phyloP scores from a whole-genome alignment of 2,113 vertebrate species.

The Cochlearius cochlearius region DNA sequence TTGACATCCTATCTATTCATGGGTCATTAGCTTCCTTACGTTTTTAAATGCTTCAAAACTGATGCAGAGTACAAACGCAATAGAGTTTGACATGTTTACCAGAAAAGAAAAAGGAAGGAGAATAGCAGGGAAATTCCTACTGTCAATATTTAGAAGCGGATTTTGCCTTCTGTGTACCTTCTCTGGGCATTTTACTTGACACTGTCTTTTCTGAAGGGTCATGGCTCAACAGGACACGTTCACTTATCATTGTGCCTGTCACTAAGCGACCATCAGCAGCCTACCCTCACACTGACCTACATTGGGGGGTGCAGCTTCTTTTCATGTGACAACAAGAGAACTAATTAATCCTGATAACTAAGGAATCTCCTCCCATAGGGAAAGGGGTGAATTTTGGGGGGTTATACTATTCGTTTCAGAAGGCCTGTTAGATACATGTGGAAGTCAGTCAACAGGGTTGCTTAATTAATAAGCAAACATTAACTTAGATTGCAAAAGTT shows the following conservation, averaged over 20 bases:
- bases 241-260: constrained; percentile 74
- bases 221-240: constrained; percentile 58
- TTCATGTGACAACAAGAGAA: constrained; percentile 68
- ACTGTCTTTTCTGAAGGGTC: constrained; percentile 64
- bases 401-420: background rate
- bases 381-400: background rate
- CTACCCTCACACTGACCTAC: constrained; percentile 74
- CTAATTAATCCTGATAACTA: constrained; percentile 65
- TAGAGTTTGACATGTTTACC: constrained; percentile 47
- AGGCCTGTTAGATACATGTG: constrained; percentile 5
- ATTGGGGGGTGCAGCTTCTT: constrained; percentile 59
- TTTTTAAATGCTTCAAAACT: constrained; percentile 37
- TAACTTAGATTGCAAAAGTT: background rate
- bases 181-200: constrained; percentile 53
- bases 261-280: constrained; percentile 55
- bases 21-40: constrained; percentile 5
- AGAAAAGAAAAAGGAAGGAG: constrained; percentile 28
- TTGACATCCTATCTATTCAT: background rate
- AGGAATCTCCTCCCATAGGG: constrained; percentile 33
- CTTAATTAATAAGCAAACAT: background rate
- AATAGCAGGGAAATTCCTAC: constrained; percentile 43
- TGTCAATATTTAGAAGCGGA: constrained; percentile 42
- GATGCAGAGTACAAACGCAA: background rate
- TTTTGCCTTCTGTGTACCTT: constrained; percentile 14
- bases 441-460: background rate